Evolutionary conservation across 2,888 invertebrate species (phyloP).

Genomic region (Lapara coniferarum): DNA sequence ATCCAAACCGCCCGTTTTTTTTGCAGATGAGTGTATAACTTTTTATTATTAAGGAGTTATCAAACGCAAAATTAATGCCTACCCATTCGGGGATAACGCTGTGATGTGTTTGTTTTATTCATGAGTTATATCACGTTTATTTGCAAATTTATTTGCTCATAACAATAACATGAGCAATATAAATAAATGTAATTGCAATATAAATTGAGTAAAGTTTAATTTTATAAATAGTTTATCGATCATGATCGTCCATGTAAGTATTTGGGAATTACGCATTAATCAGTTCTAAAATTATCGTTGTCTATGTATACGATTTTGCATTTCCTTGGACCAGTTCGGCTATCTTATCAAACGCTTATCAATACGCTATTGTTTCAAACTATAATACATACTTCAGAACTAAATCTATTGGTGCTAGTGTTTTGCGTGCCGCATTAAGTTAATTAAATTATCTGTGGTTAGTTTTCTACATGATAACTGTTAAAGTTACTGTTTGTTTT

Average conservation of each 20-base stretch:
- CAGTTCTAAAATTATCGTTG: slow-evolving; percentile 12
- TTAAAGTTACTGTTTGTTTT: background rate
- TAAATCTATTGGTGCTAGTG: background rate
- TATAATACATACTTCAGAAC: slow-evolving; percentile 1
- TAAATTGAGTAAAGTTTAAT: too few species aligned
- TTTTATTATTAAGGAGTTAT: too few species aligned
- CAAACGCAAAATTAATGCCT: too few species aligned
- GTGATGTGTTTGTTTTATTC: too few species aligned
- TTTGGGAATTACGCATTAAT: slow-evolving; percentile 4
- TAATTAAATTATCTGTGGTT: background rate
- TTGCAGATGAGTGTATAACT: too few species aligned
- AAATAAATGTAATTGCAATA: too few species aligned
- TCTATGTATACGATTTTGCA: slow-evolving; percentile 41
- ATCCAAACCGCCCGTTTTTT: too few species aligned
- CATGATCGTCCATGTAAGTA: background rate
- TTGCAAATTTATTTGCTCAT: too few species aligned
- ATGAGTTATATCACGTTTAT: too few species aligned
- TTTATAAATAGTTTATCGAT: too few species aligned
- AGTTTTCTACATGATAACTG: background rate
- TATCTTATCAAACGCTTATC: slow-evolving; percentile 59
- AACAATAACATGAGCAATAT: too few species aligned
- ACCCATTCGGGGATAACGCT: too few species aligned
- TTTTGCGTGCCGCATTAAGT: slow-evolving; percentile 3
- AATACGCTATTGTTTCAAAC: background rate
- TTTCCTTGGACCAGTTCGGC: slow-evolving; percentile 66